Evolutionary conservation across 2,113 vertebrate genomes (phyloP).

Genomic region (Saguinus midas): DNA sequence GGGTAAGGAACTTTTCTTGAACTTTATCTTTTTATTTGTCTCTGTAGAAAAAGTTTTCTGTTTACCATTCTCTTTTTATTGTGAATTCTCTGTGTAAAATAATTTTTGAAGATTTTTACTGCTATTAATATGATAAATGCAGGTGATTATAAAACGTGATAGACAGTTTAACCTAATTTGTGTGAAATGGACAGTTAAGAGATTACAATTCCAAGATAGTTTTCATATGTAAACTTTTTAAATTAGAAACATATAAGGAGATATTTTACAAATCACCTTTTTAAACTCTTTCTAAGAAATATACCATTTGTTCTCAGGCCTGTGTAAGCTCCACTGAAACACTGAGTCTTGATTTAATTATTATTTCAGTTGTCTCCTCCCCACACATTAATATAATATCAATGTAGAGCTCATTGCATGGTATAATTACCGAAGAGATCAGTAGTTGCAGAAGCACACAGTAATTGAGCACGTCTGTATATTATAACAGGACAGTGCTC

Average conservation of each 20-base stretch:
- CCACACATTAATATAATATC: slow-evolving; percentile 80
- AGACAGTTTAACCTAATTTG: neutral
- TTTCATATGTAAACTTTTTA: slow-evolving; percentile 29
- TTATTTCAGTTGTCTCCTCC: slow-evolving; percentile 78
- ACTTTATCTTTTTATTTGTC: slow-evolving; percentile 76
- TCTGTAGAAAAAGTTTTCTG: slow-evolving; percentile 76
- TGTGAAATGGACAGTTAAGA: slow-evolving; percentile 64
- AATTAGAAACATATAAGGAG: slow-evolving; percentile 59
- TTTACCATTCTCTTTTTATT: slow-evolving; percentile 68
- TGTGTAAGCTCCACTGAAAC: slow-evolving; percentile 61
- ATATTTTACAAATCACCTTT: slow-evolving; percentile 22
- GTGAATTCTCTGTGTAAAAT: slow-evolving; percentile 63
- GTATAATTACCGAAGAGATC: slow-evolving; percentile 81
- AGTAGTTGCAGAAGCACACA: slow-evolving; percentile 74
- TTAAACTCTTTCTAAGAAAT: slow-evolving; percentile 64
- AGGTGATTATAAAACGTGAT: neutral
- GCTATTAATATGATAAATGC: slow-evolving; percentile 4
- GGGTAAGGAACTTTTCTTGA: slow-evolving; percentile 77
- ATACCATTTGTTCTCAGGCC: slow-evolving; percentile 44
- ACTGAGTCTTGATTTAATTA: slow-evolving; percentile 80
- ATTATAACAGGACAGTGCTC: slow-evolving; percentile 79
- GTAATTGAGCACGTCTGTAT: slow-evolving; percentile 80
- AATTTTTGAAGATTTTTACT: slow-evolving; percentile 11
- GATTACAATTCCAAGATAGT: slow-evolving; percentile 34
- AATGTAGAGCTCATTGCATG: slow-evolving; percentile 73